Evolutionary conservation across 2,888 invertebrate species (phyloP), one percentile per base, ranked within the genome.

Genomic region (Ormyrus rosae): DNA sequence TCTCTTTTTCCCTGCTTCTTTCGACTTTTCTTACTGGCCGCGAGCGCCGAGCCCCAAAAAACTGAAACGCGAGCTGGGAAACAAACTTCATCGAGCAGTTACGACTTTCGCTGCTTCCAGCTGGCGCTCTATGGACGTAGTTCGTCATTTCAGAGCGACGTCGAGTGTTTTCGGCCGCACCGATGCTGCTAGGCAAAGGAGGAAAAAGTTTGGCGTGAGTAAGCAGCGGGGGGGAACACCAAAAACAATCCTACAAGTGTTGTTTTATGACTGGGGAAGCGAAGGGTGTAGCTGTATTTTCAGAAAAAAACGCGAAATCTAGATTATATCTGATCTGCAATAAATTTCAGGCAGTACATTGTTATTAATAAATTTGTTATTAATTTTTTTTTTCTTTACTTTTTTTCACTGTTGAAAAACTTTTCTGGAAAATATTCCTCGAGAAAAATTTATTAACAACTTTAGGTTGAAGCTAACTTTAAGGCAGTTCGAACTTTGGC

Each of bases 241-340:
- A 53, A 53, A 56, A 68, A 61, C 48, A 69, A 70, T 77, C 56
- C 71, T 78, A 71, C 71, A 78, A 78, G 76, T 76, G 61, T 61
- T 65, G 58, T 71, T 78, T 70, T 34, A 70, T 64, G 56, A 13
- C 34, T 34, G 34, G 34, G 34, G 34, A 34, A 34, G 34, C 34
- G 3, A 34, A 34, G 34, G 34, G 34, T 34, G 34, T 34, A 34
- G 4, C 34, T 34, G 34, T 34, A 4, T 34, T 34, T 34, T 34
- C 3, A 34, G 4, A 34, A 34, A 34, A 34, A 34, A 34, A 4
- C 4, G 34, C 34, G 34, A 34, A 34, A 34, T 34, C 0, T 34
- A 19, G 19, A 34, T 34, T 3, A 34, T 34, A 34, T 34, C 34
- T 4, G 34, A 4, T 34, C 4, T 34, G 34, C 34, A 34, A 34